A percentile compares a stretch with the other conserved stretches of the same genome.
phyloP scores from a whole-genome alignment of 2,113 vertebrate genomes.

The Leucoraja erinaceus region DNA sequence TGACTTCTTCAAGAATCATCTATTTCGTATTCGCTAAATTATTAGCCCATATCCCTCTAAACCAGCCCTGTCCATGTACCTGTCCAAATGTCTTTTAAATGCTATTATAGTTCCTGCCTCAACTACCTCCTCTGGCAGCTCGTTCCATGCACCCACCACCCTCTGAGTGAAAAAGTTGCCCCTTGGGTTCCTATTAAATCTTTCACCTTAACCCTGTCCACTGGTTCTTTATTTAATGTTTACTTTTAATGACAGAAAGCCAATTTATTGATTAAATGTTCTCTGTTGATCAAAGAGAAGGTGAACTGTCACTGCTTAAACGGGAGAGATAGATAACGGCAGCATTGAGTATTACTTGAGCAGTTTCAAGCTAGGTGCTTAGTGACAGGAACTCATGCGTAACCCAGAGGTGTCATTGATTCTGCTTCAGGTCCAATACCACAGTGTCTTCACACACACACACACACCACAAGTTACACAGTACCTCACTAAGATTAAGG shows the following conservation, averaged over 20 bases:
- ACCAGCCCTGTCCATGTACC: too few relatives aligned
- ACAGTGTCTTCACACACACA: not conserved
- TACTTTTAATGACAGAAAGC: not conserved
- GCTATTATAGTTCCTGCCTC: too few relatives aligned
- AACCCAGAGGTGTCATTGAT: not conserved
- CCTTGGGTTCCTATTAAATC: too few relatives aligned
- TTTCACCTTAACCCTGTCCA: too few relatives aligned
- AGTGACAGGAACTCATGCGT: not conserved
- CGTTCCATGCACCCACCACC: too few relatives aligned
- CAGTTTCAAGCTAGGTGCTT: too few relatives aligned
- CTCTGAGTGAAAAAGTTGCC: too few relatives aligned
- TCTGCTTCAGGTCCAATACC: not conserved
- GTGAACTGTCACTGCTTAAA: not conserved
- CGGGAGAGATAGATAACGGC: too few relatives aligned
- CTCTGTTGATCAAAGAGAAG: slow-evolving; percentile 1
- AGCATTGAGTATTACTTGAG: not conserved
- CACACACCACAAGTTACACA: not conserved
- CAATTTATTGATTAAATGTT: not conserved
- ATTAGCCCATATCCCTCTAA: too few relatives aligned
- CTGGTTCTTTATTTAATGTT: not conserved
- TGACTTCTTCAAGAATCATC: not conserved
- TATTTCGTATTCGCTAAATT: not conserved
- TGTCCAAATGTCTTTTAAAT: too few relatives aligned
- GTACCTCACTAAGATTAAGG: too few relatives aligned
- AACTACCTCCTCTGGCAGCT: too few relatives aligned